Conservation (phyloP, 2,113 vertebrate species). For the Eptatretus burgeri region DNA sequence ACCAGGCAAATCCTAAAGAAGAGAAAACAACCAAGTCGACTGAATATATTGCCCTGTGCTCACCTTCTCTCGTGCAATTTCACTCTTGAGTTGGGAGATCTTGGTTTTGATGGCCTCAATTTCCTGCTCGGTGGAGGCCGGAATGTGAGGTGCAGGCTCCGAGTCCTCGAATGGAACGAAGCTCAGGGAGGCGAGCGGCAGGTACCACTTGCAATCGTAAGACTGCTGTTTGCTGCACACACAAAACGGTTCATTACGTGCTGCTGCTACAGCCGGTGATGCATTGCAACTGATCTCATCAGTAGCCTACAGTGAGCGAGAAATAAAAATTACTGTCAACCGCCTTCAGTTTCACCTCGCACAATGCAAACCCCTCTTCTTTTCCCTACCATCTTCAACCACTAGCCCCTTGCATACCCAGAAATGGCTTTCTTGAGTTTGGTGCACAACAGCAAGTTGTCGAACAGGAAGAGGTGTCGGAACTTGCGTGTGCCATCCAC, state of each 20-base stretch:
- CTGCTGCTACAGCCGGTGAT: background rate
- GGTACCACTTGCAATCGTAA: conserved; percentile 90
- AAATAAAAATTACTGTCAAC: background rate
- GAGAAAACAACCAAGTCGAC: too few species aligned
- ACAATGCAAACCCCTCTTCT: conserved; percentile 8
- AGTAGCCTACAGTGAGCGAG: background rate
- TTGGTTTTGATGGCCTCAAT: conserved; percentile 73
- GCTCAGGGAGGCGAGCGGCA: conserved; percentile 51
- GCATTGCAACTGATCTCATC: background rate
- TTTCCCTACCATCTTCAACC: too few species aligned
- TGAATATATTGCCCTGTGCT: too few species aligned
- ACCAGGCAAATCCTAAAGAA: too few species aligned
- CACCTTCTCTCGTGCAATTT: conserved; percentile 73
- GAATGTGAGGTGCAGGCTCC: conserved; percentile 34
- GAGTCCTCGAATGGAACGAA: conserved; percentile 64
- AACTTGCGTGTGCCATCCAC: conserved; percentile 69
- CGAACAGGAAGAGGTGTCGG: conserved; percentile 76
- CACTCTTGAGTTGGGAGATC: conserved; percentile 71
- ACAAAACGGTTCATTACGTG: background rate
- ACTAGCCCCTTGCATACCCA: conserved; percentile 20
- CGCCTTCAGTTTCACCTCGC: conserved; percentile 12
- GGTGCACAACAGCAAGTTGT: conserved; percentile 61
- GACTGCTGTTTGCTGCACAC: conserved; percentile 42
- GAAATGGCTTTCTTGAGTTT: conserved; percentile 77
- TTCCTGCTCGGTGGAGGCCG: conserved; percentile 55